Evolutionary conservation across 2,888 invertebrate species (phyloP), one percentile per base, ranked within the genome.

Genomic region (Hyalella azteca): DNA sequence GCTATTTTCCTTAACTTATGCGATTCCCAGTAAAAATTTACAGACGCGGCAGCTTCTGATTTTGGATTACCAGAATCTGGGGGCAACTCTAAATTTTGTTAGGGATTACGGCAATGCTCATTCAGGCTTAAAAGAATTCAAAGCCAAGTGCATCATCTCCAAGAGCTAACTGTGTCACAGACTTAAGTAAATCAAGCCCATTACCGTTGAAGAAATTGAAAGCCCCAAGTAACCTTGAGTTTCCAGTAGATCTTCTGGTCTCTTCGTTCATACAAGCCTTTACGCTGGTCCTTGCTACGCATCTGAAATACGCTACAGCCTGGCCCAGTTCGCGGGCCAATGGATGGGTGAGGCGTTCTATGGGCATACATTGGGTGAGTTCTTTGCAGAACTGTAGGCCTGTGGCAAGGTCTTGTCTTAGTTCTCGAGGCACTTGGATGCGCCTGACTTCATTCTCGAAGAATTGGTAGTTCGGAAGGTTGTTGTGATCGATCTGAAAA

Each of bases 391-490:
- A 40, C 22, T 77, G 48, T 36, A 79, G 54, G 7, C 75, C 79
- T 29, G 75, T 45, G 4, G 40, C 60, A 4, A 79, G 19, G 66
- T 79, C 79, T 13, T 76, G 45, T 13, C 60, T 39, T 22, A 77
- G 60, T 11, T 60, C 77, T 4, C 50, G 5, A 7, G 41, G 32
- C 29, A 77, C 36, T 5, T 36, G 54, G 19, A 59, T n/a, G 36
- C 75, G 40, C 3, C 75, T 40, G 3, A 77, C 13, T 49, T 79
- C 79, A 5, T 60, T 40, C n/a, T 29, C 60, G 32, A 77, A 50
- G 49, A 41, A 59, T 9, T 73, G 54, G 77, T 77, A 79, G 77
- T 79, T 79, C 11, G 79, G 79, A 36, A 76, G 77, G 77, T 79
- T 79, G 77, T 79, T 60, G 54, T 76, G 22, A 77, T 45, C 77